These are phyloP conservation scores for Amiota minor DNA, from an alignment of 2,888 invertebrate genomes.

Conservation along the genomic window DNA sequence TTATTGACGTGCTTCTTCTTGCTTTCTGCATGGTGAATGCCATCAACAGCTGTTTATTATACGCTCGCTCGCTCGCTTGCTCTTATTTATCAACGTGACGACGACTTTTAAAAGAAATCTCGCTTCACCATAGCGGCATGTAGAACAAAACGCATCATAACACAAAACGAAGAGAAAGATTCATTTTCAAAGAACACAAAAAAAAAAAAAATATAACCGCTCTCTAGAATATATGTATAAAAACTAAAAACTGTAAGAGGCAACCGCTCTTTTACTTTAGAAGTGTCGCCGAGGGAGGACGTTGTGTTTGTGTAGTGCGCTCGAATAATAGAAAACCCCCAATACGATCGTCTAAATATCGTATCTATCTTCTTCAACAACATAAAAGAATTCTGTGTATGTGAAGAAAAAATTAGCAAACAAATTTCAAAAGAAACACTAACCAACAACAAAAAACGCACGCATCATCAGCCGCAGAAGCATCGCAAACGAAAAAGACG, in stretches of 20 bases:
- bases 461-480: slow-evolving; percentile 18
- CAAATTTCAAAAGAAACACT: background rate
- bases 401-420: background rate
- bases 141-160: background rate
- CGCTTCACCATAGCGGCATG: background rate
- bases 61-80: background rate
- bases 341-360: slow-evolving; percentile 44
- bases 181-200: background rate
- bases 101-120: background rate
- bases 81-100: background rate
- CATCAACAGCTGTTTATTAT: slow-evolving; percentile 15
- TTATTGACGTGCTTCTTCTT: slow-evolving; percentile 10
- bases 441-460: background rate
- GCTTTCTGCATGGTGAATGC: background rate
- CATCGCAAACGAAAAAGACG: background rate
- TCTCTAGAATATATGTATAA: slow-evolving; percentile 48
- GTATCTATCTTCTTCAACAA: slow-evolving; percentile 40
- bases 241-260: slow-evolving; percentile 47
- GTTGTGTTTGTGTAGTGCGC: slow-evolving; percentile 50
- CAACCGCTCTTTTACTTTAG: slow-evolving; percentile 64
- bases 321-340: slow-evolving; percentile 32
- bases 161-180: no score
- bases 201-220: background rate
- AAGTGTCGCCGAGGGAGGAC: slow-evolving; percentile 62
- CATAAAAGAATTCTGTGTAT: slow-evolving; percentile 33